Evolutionary conservation across 2,113 vertebrate species (phyloP).

Genomic region (Stercorarius parasiticus): DNA sequence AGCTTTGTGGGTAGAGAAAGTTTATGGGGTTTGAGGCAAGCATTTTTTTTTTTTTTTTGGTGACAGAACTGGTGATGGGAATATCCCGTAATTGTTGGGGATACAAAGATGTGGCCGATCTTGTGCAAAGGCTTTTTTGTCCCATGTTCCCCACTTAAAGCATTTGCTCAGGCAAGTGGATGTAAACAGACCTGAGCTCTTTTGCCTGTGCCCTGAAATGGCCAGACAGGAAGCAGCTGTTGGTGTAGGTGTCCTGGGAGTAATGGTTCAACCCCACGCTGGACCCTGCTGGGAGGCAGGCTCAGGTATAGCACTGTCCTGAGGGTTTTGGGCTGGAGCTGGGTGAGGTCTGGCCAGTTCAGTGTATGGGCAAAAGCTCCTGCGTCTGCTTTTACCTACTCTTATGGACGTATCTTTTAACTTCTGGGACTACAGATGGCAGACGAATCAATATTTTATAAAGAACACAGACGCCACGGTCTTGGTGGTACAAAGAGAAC

Average conservation of each 20-base stretch:
- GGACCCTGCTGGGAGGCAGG: background rate
- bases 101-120: fast-evolving
- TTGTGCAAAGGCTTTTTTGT: background rate
- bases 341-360: background rate
- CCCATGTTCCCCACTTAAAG: background rate
- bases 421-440: background rate
- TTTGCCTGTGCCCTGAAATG: background rate
- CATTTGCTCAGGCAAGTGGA: background rate
- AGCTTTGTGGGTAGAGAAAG: background rate
- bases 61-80: background rate
- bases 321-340: background rate
- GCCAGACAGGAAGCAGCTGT: conserved; percentile 45
- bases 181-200: background rate
- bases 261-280: fast-evolving
- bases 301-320: background rate
- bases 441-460: conserved; percentile 9
- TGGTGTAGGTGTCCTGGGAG: background rate
- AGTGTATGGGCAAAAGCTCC: fast-evolving
- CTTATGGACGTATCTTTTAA: background rate
- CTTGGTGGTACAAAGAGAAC: background rate
- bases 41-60: background rate
- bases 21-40: background rate
- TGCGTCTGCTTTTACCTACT: background rate
- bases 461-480: background rate
- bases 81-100: background rate